phyloP scores from a whole-genome alignment of 1,140 invertebrate species.

The Rhynchophorus ferrugineus region DNA sequence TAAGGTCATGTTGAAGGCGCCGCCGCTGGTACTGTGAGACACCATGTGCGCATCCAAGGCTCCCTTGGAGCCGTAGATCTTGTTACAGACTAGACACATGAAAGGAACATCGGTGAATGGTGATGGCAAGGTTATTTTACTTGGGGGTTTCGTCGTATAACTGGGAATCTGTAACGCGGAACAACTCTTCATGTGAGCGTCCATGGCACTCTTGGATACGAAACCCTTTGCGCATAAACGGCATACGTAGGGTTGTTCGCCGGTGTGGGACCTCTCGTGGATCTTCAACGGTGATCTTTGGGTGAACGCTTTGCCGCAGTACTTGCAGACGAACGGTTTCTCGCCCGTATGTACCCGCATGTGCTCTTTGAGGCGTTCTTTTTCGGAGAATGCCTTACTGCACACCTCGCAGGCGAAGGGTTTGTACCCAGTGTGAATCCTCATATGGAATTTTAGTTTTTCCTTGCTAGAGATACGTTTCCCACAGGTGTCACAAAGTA shows the following conservation, averaged over 20 bases:
- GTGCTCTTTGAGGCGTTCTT: constrained; percentile 50
- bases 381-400: constrained; percentile 52
- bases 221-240: constrained; percentile 57
- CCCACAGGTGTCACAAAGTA: constrained; percentile 64
- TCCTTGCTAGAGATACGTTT: constrained; percentile 66
- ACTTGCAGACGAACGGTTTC: constrained; percentile 31
- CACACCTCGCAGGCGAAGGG: constrained; percentile 52
- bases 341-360: constrained; percentile 46
- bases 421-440: constrained; percentile 66
- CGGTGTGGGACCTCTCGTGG: constrained; percentile 68
- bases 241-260: constrained; percentile 66
- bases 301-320: constrained; percentile 52
- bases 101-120: constrained; percentile 4
- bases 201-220: constrained; percentile 51
- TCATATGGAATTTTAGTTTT: constrained; percentile 59
- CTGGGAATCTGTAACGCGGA: constrained; percentile 14
- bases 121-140: background rate
- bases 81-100: constrained; percentile 17
- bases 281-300: constrained; percentile 59
- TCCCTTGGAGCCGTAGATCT: constrained; percentile 15
- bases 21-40: constrained; percentile 39
- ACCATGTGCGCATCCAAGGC: constrained; percentile 49
- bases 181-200: constrained; percentile 43
- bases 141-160: constrained; percentile 2
- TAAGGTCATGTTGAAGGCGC: background rate